These are phyloP conservation scores for Lamprologus tigripictilis DNA, from an alignment of 2,113 vertebrate genomes.

Conservation along the genomic window DNA sequence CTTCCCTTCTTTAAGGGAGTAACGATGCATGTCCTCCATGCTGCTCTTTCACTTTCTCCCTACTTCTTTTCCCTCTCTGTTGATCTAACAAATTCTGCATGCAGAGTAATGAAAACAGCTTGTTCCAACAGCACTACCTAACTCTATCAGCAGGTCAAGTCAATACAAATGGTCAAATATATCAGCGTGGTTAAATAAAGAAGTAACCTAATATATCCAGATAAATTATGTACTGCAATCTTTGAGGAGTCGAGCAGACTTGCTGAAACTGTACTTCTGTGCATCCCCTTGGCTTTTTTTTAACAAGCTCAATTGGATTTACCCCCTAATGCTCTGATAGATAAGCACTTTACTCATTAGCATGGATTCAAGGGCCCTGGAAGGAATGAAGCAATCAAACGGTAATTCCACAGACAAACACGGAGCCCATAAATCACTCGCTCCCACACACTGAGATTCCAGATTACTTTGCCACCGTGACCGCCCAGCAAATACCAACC, in stretches of 20 bases:
- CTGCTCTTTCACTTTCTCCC: not conserved
- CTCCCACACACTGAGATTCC: slow-evolving; percentile 18
- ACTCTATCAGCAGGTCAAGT: not conserved
- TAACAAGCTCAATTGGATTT: slow-evolving; percentile 41
- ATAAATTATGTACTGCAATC: not conserved
- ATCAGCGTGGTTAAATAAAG: not conserved
- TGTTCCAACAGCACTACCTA: not conserved
- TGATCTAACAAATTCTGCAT: not conserved
- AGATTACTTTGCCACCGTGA: slow-evolving; percentile 37
- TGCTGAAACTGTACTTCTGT: slow-evolving; percentile 20
- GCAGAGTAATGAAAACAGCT: not conserved
- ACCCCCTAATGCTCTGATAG: slow-evolving; percentile 40
- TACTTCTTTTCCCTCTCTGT: not conserved
- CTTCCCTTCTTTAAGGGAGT: not conserved
- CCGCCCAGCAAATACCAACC: slow-evolving; percentile 30
- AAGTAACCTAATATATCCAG: not conserved
- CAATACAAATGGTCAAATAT: not conserved
- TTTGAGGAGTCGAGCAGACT: not conserved
- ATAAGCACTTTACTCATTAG: slow-evolving; percentile 64
- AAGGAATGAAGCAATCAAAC: slow-evolving; percentile 60
- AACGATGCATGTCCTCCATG: not conserved
- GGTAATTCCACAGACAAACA: slow-evolving; percentile 58
- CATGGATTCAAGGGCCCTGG: slow-evolving; percentile 47
- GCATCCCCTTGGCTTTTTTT: not conserved
- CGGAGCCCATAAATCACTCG: slow-evolving; percentile 46